phyloP scores from a whole-genome alignment of 2,797 vertebrate species.

The Lagocephalus sceleratus region DNA sequence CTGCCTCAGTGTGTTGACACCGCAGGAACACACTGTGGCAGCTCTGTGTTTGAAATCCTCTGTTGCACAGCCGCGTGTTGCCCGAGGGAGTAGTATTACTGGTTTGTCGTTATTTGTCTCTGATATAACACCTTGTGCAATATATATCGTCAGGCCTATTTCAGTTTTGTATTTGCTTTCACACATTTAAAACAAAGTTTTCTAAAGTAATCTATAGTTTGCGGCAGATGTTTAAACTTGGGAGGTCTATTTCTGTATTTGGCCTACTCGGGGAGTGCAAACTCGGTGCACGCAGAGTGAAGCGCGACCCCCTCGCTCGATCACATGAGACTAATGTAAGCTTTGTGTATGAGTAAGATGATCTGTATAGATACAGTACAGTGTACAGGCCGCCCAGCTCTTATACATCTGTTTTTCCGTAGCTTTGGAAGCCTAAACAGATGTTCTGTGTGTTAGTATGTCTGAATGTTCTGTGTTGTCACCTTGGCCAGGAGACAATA shows the following conservation, averaged over 20 bases:
- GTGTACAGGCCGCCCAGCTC: conserved; percentile 24
- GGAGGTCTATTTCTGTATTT: conserved; percentile 46
- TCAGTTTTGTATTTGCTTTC: conserved; percentile 10
- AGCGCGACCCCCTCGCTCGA: conserved; percentile 20
- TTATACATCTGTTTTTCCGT: conserved; percentile 31
- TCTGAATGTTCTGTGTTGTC: conserved; percentile 23
- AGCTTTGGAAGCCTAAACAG: conserved; percentile 32
- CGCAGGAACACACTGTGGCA: conserved; percentile 63
- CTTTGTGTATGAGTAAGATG: conserved; percentile 39
- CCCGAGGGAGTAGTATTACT: conserved; percentile 8
- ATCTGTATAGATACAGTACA: conserved; percentile 23
- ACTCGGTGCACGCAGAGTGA: conserved; percentile 3
- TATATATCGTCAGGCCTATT: neutral
- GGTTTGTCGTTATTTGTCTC: conserved; percentile 20
- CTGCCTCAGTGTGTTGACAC: conserved; percentile 37
- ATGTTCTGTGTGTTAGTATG: no score
- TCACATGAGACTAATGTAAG: conserved; percentile 33
- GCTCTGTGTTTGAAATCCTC: conserved; percentile 17
- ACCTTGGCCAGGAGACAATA: conserved; percentile 29
- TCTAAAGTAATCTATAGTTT: conserved; percentile 21
- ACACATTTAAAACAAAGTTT: conserved; percentile 12
- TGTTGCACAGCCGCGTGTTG: neutral
- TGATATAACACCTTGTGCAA: conserved; percentile 9
- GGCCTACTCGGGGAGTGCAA: conserved; percentile 20
- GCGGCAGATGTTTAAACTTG: conserved; percentile 35